A percentile compares a stretch with the other conserved stretches of the same genome.
Conservation (phyloP, 2,113 vertebrate genomes). For the Barnardius zonarius region DNA sequence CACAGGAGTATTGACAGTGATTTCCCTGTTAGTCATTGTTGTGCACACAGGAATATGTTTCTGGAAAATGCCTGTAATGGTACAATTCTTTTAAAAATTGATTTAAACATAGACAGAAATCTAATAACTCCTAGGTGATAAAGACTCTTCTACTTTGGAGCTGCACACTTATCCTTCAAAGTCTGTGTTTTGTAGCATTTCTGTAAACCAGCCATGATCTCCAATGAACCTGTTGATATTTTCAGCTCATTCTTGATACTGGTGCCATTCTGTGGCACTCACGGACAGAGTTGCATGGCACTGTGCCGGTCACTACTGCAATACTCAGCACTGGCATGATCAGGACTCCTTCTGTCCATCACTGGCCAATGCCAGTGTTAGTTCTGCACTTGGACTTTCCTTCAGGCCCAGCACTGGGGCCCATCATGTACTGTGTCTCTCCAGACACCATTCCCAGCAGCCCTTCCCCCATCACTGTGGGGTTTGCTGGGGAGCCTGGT, state of each 20-base stretch:
- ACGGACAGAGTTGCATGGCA: fast-evolving
- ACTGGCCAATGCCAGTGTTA: background rate
- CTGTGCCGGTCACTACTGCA: fast-evolving
- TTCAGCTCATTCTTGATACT: background rate
- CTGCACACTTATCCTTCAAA: background rate
- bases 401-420: background rate
- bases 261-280: background rate
- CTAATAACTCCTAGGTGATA: background rate
- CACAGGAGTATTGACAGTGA: background rate
- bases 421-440: background rate
- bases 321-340: background rate
- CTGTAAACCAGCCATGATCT: background rate
- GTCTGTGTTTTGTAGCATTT: background rate
- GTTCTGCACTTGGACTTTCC: background rate
- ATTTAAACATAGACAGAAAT: background rate
- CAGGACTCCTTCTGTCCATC: background rate
- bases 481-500: background rate
- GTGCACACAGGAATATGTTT: background rate
- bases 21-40: background rate
- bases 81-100: background rate
- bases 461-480: fast-evolving
- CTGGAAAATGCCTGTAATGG: background rate
- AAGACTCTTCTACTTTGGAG: background rate
- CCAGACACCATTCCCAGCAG: background rate
- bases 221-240: background rate